Conservation (phyloP, 2,888 invertebrate species). For the Limnephilus marmoratus region DNA sequence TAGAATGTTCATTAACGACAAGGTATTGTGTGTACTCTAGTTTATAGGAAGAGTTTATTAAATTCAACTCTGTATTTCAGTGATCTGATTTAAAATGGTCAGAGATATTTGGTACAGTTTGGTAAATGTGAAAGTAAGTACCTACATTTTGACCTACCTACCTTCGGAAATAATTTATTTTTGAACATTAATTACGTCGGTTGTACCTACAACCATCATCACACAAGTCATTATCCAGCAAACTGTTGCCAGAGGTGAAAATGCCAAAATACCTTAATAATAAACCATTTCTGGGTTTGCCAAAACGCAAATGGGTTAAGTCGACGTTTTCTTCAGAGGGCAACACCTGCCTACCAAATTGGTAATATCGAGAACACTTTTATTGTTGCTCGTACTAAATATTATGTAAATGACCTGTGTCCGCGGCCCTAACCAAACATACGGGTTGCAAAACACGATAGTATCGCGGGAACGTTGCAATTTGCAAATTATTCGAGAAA, state of each 20-base stretch:
- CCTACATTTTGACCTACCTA: background rate
- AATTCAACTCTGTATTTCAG: too few species aligned
- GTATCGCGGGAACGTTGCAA: background rate
- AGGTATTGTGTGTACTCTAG: too few species aligned
- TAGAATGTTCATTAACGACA: too few species aligned
- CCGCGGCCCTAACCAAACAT: background rate
- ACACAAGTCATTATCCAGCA: background rate
- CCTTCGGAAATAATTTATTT: background rate
- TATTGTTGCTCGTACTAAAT: background rate
- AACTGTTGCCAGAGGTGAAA: background rate
- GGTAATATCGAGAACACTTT: background rate
- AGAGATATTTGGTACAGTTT: too few species aligned
- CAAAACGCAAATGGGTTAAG: background rate
- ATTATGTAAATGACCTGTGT: background rate
- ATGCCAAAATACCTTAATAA: slow-evolving; percentile 33
- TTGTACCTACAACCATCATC: background rate
- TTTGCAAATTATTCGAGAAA: background rate
- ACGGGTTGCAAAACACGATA: background rate
- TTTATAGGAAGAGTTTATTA: too few species aligned
- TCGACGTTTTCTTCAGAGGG: background rate
- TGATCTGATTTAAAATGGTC: too few species aligned
- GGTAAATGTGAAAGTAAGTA: background rate
- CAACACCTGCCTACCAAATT: background rate
- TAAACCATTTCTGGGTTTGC: slow-evolving; percentile 2
- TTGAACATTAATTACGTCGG: background rate